phyloP scores from a whole-genome alignment of 2,113 vertebrate genomes.

The Sinosuthora webbiana region DNA sequence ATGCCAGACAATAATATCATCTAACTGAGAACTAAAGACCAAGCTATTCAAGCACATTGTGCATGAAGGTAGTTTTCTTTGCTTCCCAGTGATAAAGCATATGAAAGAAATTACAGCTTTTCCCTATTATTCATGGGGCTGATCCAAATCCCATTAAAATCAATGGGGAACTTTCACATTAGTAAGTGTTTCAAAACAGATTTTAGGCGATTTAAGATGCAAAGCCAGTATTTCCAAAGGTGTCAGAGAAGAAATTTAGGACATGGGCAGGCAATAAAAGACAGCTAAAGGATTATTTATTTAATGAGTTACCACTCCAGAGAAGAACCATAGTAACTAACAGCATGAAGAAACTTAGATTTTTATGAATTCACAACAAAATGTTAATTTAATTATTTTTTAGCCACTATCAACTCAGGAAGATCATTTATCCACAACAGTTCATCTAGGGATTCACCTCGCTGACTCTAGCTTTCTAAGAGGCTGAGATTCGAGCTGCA shows the following conservation, averaged over 20 bases:
- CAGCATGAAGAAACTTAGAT: background rate
- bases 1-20: background rate
- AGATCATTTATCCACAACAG: background rate
- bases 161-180: background rate
- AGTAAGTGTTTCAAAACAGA: background rate
- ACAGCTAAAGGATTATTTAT: background rate
- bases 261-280: background rate
- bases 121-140: conserved; percentile 8
- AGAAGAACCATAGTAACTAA: background rate
- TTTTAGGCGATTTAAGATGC: background rate
- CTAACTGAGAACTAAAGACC: background rate
- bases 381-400: background rate
- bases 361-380: background rate
- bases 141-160: conserved; percentile 6
- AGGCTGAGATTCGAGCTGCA: background rate
- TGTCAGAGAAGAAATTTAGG: background rate
- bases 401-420: background rate
- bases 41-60: background rate
- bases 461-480: background rate
- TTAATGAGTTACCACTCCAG: background rate
- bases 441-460: background rate
- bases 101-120: conserved; percentile 18
- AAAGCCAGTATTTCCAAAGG: background rate
- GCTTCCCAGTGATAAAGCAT: background rate
- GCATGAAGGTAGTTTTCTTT: background rate